A percentile compares a stretch with the other conserved stretches of the same genome.
phyloP scores from a whole-genome alignment of 2,113 vertebrate species.

The Desmodus rotundus region DNA sequence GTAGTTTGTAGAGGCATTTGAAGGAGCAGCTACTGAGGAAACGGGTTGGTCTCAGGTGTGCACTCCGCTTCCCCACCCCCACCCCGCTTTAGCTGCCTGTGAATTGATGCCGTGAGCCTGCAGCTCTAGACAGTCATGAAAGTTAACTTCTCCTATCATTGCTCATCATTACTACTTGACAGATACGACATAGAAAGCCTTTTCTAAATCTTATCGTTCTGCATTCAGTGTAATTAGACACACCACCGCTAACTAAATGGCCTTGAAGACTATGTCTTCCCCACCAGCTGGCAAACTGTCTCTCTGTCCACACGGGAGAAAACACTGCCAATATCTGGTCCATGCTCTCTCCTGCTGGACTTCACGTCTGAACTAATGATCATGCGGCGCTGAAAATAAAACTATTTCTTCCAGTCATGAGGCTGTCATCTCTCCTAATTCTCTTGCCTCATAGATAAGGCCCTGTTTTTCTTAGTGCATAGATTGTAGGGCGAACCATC shows the following conservation, averaged over 20 bases:
- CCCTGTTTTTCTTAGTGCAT: neutral
- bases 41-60: neutral
- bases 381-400: neutral
- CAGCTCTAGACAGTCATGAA: neutral
- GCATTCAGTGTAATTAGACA: neutral
- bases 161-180: neutral
- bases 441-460: neutral
- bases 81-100: neutral
- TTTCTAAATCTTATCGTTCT: neutral
- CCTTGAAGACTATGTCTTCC: neutral
- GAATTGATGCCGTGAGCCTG: neutral
- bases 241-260: neutral
- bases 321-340: neutral
- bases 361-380: neutral
- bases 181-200: neutral
- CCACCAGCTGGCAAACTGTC: neutral
- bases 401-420: neutral
- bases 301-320: neutral
- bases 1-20: neutral
- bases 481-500: neutral
- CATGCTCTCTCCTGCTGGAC: neutral
- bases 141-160: neutral
- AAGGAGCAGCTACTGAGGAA: neutral
- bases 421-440: neutral
- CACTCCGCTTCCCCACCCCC: neutral